These are phyloP conservation scores for Tachysurus vachellii DNA, from an alignment of 2,113 vertebrate species.

Conservation along the genomic window DNA sequence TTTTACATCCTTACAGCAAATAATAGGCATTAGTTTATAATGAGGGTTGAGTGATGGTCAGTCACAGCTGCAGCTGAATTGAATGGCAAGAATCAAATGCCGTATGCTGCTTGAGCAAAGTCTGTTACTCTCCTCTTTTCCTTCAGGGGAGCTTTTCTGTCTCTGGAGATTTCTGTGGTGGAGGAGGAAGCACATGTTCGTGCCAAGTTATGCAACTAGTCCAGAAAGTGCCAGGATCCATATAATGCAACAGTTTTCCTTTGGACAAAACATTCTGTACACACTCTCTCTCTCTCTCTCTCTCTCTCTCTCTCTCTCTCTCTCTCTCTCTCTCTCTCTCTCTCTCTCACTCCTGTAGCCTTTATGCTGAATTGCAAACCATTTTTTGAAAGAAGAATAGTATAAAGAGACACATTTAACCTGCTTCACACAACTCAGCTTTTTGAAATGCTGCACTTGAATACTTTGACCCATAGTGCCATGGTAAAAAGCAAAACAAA, in stretches of 20 bases:
- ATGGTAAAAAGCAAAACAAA: not conserved
- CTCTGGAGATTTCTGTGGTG: conserved; percentile 59
- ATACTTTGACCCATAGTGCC: not conserved
- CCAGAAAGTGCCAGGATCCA: conserved; percentile 65
- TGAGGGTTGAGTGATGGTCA: not conserved
- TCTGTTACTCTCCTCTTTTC: conserved; percentile 62
- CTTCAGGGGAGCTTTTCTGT: conserved; percentile 38
- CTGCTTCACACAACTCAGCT: not conserved
- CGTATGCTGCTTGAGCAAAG: conserved; percentile 57
- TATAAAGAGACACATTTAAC: conserved; percentile 7
- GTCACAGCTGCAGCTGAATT: conserved; percentile 40
- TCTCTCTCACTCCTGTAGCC: not conserved
- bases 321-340: conserved; percentile 33
- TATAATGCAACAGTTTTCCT: conserved; percentile 55
- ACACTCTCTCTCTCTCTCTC: too few relatives aligned
- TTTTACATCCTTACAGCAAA: not conserved
- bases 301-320: conserved; percentile 4
- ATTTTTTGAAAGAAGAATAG: not conserved
- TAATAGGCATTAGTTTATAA: conserved; percentile 12
- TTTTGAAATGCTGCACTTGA: not conserved
- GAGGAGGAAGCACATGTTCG: conserved; percentile 71
- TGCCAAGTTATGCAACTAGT: conserved; percentile 72
- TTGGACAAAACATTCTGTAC: conserved; percentile 31
- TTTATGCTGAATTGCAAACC: conserved; percentile 41
- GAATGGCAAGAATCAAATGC: conserved; percentile 52